These are phyloP conservation scores for Antedon mediterranea DNA, from an alignment of 53 echinoderm and acorn worm species.

Conservation along the genomic window DNA sequence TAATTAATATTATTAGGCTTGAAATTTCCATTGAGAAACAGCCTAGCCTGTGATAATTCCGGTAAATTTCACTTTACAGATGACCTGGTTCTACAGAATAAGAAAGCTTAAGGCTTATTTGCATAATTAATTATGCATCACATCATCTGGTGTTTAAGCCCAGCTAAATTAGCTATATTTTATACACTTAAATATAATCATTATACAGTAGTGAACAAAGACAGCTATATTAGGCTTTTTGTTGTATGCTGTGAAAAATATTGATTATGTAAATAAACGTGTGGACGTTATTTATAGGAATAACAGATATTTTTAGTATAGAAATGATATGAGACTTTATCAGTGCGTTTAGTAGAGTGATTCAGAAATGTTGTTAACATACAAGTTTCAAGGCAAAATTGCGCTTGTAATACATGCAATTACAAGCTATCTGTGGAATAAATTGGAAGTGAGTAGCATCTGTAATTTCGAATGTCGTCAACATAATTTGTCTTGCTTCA, in stretches of 20 bases:
- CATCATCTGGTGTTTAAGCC: background rate
- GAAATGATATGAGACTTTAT: background rate
- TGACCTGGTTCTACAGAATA: background rate
- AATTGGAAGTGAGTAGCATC: conserved; percentile 1
- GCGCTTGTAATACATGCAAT: background rate
- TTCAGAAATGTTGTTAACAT: background rate
- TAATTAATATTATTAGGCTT: background rate
- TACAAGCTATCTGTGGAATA: background rate
- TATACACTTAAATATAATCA: background rate
- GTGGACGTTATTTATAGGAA: no score
- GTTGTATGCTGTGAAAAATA: no score
- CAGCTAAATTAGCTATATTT: background rate
- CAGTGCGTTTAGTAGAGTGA: background rate
- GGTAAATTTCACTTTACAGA: background rate
- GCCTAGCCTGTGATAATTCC: background rate
- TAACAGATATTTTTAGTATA: background rate
- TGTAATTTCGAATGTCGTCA: background rate
- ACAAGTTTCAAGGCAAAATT: background rate
- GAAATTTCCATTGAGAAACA: background rate
- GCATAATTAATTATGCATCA: background rate
- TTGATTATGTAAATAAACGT: no score
- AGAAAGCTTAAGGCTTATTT: background rate
- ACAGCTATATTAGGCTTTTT: no score
- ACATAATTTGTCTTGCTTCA: conserved; percentile 1
- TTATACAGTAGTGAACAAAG: no score